A percentile compares a stretch with the other conserved stretches of the same genome.
These are phyloP conservation scores for Psylliodes chrysocephalus DNA, from an alignment of 2,888 invertebrate species.

Conservation along the genomic window DNA sequence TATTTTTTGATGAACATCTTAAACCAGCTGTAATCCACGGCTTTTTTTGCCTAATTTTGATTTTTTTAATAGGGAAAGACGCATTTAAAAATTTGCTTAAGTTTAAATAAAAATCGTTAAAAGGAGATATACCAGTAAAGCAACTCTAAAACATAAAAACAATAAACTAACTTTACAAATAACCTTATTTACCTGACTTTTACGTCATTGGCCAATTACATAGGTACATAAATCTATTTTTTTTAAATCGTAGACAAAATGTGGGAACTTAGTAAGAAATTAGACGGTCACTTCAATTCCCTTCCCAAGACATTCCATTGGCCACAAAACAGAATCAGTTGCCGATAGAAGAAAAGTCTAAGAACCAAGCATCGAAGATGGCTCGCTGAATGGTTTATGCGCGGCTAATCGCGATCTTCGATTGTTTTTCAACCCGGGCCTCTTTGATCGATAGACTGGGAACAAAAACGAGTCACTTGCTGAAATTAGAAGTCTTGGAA, in stretches of 20 bases:
- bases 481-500: conserved; percentile 64
- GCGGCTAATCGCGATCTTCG: conserved; percentile 49
- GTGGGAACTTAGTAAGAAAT: neutral
- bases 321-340: neutral
- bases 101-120: no score
- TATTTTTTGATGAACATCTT: no score
- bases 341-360: conserved; percentile 5
- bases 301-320: conserved; percentile 26
- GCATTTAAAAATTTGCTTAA: no score
- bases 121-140: no score
- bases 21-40: no score
- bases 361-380: conserved; percentile 8
- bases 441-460: conserved; percentile 54
- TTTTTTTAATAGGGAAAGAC: no score
- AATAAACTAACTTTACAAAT: no score
- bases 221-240: no score
- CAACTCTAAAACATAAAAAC: no score
- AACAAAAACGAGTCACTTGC: conserved; percentile 63
- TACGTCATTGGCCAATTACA: no score
- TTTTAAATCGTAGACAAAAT: neutral
- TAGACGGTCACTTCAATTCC: neutral
- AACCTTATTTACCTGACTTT: no score
- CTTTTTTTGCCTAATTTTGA: no score
- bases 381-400: conserved; percentile 42
- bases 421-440: conserved; percentile 48